These are phyloP conservation scores for Caerostris extrusa DNA, from an alignment of 1,140 invertebrate genomes.

Conservation along the genomic window DNA sequence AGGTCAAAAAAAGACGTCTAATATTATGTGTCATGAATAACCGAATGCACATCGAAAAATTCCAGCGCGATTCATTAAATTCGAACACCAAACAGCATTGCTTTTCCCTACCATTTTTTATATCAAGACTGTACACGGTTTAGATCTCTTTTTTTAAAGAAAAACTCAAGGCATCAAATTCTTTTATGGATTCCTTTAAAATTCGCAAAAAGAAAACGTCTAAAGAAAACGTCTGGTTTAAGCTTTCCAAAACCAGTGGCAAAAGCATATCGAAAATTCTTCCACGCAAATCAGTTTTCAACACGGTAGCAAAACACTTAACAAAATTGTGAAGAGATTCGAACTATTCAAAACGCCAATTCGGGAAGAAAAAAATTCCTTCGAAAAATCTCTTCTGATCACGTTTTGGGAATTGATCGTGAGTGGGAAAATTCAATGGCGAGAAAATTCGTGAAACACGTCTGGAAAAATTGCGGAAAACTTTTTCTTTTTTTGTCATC, in stretches of 20 bases:
- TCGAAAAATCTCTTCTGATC: background rate
- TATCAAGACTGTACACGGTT: no score
- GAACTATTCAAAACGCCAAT: background rate
- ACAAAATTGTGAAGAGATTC: background rate
- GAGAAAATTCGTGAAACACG: background rate
- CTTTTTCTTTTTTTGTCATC: background rate
- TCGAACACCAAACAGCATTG: background rate
- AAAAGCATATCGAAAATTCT: background rate
- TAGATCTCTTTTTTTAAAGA: background rate
- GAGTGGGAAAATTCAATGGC: background rate
- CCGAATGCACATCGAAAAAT: background rate
- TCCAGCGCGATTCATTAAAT: background rate
- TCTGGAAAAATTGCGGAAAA: background rate
- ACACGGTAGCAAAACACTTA: constrained; percentile 1
- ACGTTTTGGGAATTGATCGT: constrained; percentile 10
- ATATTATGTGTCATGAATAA: background rate
- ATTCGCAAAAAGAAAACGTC: background rate
- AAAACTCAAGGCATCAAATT: background rate
- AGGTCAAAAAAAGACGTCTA: no score
- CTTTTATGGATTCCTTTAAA: background rate
- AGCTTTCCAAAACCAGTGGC: background rate
- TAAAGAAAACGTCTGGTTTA: background rate
- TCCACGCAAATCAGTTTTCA: background rate
- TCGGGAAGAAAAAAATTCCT: background rate
- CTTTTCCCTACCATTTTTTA: background rate